Evolutionary conservation across 1,140 invertebrate species (phyloP), one percentile per base, ranked within the genome.

Genomic region (Bombus cullumanus): DNA sequence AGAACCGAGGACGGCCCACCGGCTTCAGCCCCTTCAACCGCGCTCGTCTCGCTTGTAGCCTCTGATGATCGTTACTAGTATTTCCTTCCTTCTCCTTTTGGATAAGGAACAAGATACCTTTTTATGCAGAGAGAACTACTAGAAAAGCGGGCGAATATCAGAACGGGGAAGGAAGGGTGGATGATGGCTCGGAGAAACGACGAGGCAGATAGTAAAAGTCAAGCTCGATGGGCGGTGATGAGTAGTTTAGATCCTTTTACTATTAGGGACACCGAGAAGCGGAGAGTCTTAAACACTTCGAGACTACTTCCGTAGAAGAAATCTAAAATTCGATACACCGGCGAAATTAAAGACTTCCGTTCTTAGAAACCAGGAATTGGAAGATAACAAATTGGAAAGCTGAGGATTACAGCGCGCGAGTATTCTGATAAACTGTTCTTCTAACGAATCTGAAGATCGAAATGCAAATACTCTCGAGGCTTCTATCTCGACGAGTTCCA

Each of bases 1-100:
- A 94, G 94, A 94, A 94, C 93, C 93, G 92, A 91, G 92, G 92
- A 93, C 86, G 91, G 92, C 93, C 93, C 88, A 92, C 92, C 88
- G 47, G 90, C 86, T 83, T 80, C 64, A 53, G 78, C 66, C 41
- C 64, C 64, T 47, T 64, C 59, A 43, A 66, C 76, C 76, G 22
- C 69, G 84, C 87, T 89, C 83, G 81, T 88, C 86, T 82, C 86
- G 78, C 75, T 66, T 41, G 88, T 87, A 88, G 76, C 71, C 90
- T 81, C 83, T 88, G 69, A 73, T n/a, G 69, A 73, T 88, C 83
- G 86, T 81, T 90, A 73, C 76, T 81, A 39, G 43, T 39, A 80
- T 80, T 83, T 86, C 86, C 83, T 84, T 80, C 81, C 4, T 62
- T 79, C 82, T 77, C 18, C 66, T 66, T 62, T 64, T 37, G 68